Evolutionary conservation across 2,888 invertebrate genomes (phyloP).

Genomic region (Drosophila prostipennis): DNA sequence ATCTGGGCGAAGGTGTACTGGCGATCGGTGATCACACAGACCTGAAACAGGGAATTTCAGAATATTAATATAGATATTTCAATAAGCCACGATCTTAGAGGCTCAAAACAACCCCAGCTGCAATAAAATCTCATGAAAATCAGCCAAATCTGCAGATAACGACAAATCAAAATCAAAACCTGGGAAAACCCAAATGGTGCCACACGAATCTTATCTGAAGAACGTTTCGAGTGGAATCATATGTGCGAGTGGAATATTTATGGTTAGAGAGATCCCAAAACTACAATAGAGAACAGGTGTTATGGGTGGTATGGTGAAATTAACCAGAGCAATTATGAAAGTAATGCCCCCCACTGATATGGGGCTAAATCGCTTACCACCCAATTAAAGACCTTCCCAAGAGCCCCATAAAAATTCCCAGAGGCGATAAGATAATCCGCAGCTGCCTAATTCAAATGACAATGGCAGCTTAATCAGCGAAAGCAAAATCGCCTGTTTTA

Average conservation of each 20-base stretch:
- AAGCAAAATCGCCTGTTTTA: not conserved
- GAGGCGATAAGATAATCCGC: conserved; percentile 1
- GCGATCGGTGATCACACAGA: conserved; percentile 89
- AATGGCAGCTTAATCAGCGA: not conserved
- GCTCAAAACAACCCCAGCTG: no score
- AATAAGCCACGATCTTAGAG: no score
- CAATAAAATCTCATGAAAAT: not conserved
- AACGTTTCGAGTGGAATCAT: conserved; percentile 14
- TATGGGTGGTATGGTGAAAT: conserved; percentile 20
- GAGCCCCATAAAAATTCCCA: not conserved
- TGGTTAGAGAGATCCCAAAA: not conserved
- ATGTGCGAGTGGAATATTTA: not conserved
- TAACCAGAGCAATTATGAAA: not conserved
- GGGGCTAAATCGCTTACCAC: not conserved
- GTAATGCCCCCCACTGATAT: not conserved
- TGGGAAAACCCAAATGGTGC: not conserved
- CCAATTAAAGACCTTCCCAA: not conserved
- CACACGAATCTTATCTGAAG: conserved; percentile 16
- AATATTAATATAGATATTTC: no score
- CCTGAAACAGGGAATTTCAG: conserved; percentile 84
- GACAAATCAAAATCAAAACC: conserved; percentile 1
- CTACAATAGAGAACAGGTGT: not conserved
- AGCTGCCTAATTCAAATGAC: not conserved
- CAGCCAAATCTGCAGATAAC: not conserved
- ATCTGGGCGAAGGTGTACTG: conserved; percentile 90